Conservation (phyloP, 2,797 vertebrate genomes). For the Lepilemur ruficaudatus region DNA sequence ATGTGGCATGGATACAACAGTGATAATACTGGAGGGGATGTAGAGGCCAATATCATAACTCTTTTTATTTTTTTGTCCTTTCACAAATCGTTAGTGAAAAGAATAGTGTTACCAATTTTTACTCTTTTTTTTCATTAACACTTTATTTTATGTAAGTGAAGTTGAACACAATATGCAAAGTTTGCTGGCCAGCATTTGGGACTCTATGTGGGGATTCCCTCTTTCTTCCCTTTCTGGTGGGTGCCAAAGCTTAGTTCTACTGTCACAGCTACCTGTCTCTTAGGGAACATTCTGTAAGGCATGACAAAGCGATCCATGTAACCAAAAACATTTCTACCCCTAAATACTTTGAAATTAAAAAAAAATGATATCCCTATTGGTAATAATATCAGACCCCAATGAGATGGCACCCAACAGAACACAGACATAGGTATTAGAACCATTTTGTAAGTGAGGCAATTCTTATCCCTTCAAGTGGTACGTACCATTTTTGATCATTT, state of each 20-base stretch:
- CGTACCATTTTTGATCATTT: neutral
- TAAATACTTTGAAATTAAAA: too few species aligned
- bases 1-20: too few species aligned
- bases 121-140: neutral
- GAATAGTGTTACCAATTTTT: neutral
- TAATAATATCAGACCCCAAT: too few species aligned
- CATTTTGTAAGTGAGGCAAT: too few species aligned
- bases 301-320: neutral
- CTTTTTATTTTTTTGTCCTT: neutral
- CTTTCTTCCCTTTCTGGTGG: neutral
- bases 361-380: too few species aligned
- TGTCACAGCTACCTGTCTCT: neutral
- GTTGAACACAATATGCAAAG: neutral
- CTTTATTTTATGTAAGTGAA: neutral
- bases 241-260: neutral
- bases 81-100: neutral
- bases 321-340: too few species aligned
- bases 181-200: neutral
- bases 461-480: neutral
- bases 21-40: neutral
- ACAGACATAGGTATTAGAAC: too few species aligned
- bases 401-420: too few species aligned
- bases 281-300: neutral
- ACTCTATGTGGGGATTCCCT: fast-evolving
- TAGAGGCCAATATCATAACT: neutral